Evolutionary conservation across 2,113 vertebrate genomes (phyloP).

Genomic region (Coptodon rendalli): DNA sequence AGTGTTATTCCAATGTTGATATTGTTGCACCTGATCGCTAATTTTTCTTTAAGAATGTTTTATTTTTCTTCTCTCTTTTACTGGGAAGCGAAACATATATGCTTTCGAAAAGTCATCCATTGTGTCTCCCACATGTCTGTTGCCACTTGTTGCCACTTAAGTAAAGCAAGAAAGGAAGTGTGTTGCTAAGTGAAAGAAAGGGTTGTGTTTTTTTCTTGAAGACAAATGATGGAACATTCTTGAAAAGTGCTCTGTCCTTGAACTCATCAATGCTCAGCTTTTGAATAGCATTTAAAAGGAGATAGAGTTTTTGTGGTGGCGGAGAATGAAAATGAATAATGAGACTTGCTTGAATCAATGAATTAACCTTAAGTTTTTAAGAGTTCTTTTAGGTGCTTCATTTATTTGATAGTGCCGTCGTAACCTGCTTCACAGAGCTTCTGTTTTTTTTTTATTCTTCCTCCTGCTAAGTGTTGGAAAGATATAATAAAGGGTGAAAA

Average conservation of each 20-base stretch:
- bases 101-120: neutral
- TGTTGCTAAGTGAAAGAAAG: neutral
- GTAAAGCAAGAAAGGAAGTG: neutral
- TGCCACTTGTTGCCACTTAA: constrained; percentile 14
- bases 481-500: constrained; percentile 28
- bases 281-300: constrained; percentile 10
- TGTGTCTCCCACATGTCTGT: neutral
- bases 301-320: neutral
- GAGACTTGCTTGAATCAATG: constrained; percentile 6
- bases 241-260: constrained; percentile 30
- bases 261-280: constrained; percentile 28
- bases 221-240: constrained; percentile 7
- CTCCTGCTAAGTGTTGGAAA: neutral
- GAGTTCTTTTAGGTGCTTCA: neutral
- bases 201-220: neutral
- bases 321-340: constrained; percentile 1
- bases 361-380: constrained; percentile 9
- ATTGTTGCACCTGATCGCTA: neutral
- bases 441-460: neutral
- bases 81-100: constrained; percentile 1
- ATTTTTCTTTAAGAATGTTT: neutral
- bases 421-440: neutral
- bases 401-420: constrained; percentile 4
- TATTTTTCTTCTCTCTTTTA: neutral
- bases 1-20: neutral